phyloP scores from a whole-genome alignment of 1,140 invertebrate genomes.

The Drosophila eugracilis region DNA sequence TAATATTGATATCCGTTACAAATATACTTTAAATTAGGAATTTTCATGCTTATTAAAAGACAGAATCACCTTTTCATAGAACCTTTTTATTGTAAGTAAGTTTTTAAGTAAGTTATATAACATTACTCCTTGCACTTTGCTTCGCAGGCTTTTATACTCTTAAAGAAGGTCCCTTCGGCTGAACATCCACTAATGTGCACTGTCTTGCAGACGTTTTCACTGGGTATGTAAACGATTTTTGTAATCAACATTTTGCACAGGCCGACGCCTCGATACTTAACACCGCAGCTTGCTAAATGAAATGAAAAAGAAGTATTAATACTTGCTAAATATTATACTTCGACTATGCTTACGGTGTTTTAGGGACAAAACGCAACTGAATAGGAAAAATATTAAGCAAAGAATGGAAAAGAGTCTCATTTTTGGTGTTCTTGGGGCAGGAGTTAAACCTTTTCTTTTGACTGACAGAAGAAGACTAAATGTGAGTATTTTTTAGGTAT shows the following conservation, averaged over 20 bases:
- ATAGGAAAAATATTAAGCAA: neutral
- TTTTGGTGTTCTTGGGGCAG: no score
- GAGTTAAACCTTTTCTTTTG: neutral
- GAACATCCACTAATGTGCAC: neutral
- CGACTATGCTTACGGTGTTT: neutral
- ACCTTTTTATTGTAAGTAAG: neutral
- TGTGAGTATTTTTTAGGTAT: no score
- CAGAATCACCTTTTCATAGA: no score
- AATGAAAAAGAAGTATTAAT: no score
- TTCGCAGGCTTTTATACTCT: neutral
- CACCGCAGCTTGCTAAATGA: neutral
- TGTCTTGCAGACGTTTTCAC: neutral
- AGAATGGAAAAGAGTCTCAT: neutral
- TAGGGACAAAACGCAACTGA: neutral
- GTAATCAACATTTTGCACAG: slow-evolving; percentile 2
- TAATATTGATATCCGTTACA: no score
- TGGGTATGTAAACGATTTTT: neutral
- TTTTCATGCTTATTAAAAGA: no score
- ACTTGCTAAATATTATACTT: no score
- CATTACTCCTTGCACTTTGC: neutral
- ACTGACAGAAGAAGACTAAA: neutral
- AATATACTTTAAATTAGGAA: no score
- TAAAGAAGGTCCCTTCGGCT: slow-evolving; percentile 1
- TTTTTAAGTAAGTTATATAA: neutral
- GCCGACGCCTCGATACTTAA: neutral